phyloP scores from a whole-genome alignment of 2,888 invertebrate genomes.

The Apamea sordens region DNA sequence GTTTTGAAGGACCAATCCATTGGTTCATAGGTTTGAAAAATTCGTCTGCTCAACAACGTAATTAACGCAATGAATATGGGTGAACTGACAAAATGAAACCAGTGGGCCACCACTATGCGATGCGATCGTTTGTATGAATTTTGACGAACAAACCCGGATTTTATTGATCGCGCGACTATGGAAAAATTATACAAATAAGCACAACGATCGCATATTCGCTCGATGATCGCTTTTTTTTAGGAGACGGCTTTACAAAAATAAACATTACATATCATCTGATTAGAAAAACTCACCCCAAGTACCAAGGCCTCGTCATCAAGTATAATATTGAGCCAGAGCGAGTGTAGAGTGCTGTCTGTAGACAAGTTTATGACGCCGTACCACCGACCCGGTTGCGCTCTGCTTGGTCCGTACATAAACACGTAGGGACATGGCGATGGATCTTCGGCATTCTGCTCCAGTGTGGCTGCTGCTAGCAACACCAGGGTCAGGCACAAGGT shows the following conservation, averaged over 20 bases:
- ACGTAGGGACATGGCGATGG: slow-evolving; percentile 91
- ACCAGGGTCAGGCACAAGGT: slow-evolving; percentile 27
- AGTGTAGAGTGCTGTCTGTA: slow-evolving; percentile 89
- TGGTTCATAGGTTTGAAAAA: no score
- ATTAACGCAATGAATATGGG: no score
- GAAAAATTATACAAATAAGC: no score
- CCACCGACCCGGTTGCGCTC: slow-evolving; percentile 90
- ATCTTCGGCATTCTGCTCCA: slow-evolving; percentile 74
- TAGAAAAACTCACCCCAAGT: slow-evolving; percentile 35
- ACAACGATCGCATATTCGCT: background rate
- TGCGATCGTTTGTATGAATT: no score
- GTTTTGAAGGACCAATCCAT: no score
- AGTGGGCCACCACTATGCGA: no score
- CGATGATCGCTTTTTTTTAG: background rate
- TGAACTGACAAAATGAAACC: no score
- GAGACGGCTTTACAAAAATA: background rate
- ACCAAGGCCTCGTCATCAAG: slow-evolving; percentile 88
- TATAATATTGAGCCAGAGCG: slow-evolving; percentile 90
- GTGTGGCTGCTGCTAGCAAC: slow-evolving; percentile 65
- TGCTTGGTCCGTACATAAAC: slow-evolving; percentile 89
- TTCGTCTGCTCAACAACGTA: no score
- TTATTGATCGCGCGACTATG: no score
- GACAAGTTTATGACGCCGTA: slow-evolving; percentile 90
- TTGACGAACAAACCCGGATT: no score
- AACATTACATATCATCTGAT: background rate